Evolutionary conservation across 2,113 vertebrate genomes (phyloP).

Genomic region (Nothobranchius furzeri): DNA sequence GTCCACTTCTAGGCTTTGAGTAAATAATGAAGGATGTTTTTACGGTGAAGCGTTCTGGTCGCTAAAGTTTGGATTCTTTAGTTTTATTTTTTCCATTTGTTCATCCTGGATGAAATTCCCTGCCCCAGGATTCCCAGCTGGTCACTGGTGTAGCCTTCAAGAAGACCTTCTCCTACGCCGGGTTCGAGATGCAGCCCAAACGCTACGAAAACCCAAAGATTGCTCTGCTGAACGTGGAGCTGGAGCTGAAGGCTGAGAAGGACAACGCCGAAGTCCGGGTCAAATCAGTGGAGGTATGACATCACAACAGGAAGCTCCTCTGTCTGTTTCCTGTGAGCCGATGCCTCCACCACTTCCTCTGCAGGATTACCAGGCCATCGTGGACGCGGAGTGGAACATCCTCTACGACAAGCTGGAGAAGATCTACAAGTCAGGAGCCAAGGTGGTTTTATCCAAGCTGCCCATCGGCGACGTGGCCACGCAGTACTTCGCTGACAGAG

Average conservation of each 20-base stretch:
- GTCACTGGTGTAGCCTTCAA: slow-evolving; percentile 95
- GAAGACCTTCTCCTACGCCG: slow-evolving; percentile 98
- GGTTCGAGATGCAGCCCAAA: slow-evolving; percentile 99
- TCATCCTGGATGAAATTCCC: no score
- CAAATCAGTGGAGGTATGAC: slow-evolving; percentile 86
- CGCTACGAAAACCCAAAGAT: slow-evolving; percentile 89
- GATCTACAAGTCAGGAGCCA: slow-evolving; percentile 91
- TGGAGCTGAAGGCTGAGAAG: slow-evolving; percentile 97
- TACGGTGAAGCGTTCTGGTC: no score
- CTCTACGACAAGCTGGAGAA: slow-evolving; percentile 96
- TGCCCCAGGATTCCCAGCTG: slow-evolving; percentile 88
- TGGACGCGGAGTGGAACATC: slow-evolving; percentile 98
- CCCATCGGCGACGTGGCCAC: slow-evolving; percentile 97
- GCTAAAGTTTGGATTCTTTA: no score
- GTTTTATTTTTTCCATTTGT: not conserved
- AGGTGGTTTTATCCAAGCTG: slow-evolving; percentile 94
- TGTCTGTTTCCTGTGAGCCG: not conserved
- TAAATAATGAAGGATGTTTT: no score
- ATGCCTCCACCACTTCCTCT: not conserved
- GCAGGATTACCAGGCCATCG: slow-evolving; percentile 97
- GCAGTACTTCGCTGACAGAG: slow-evolving; percentile 95
- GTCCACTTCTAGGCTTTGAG: no score
- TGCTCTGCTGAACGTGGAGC: slow-evolving; percentile 92
- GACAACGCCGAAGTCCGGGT: slow-evolving; percentile 96
- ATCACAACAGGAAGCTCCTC: not conserved